Evolutionary conservation across 2,113 vertebrate genomes (phyloP), one percentile per base, ranked within the genome.

Genomic region (Ancistrus triradiatus): DNA sequence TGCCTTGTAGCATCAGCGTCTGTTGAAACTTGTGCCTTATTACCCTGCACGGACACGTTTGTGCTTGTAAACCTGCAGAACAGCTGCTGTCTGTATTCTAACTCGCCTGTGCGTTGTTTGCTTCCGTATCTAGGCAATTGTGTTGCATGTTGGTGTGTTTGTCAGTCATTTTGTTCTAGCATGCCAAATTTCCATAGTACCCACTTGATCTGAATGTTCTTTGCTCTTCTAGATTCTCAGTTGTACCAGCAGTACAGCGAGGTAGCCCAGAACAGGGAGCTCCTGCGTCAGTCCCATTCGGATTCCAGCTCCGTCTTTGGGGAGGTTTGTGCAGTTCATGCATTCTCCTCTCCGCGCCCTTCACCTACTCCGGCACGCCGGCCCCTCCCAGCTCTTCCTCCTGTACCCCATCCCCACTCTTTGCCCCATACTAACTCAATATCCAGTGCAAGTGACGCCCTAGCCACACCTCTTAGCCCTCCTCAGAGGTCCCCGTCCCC

Each of bases 161-260:
- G 2, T 18, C 40, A 56, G 19, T 31, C 46, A 17, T 14, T n/a
- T 52, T 59, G 14, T 68, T 69, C 24, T 24, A 31, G 74, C 14
- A 55, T 21, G 31, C 21, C 17, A 18, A 31, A n/a, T n/a, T n/a
- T n/a, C n/a, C n/a, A n/a, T n/a, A n/a, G n/a, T n/a, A n/a, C n/a
- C 11, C 63, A 7, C 33, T 43, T 40, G 3, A 11, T 37, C 7
- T 24, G 6, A 35, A 2, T 40, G 10, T 21, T 2, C 27, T 21
- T 55, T 21, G 15, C 8, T 35, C 21, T 63, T 18, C 25, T 75
- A 97, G 93, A 90, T 48, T 87, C 83, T 48, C 75, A 93, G 68
- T 90, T 98, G 14, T 98, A 98, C 77, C 96, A 98, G 87, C 90
- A 95, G 63, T 98, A 98, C 83, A 95, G 86, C 0, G 94, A 97